Conservation (phyloP, 2,888 invertebrate species). For the Branchinecta sandiegonensis region DNA sequence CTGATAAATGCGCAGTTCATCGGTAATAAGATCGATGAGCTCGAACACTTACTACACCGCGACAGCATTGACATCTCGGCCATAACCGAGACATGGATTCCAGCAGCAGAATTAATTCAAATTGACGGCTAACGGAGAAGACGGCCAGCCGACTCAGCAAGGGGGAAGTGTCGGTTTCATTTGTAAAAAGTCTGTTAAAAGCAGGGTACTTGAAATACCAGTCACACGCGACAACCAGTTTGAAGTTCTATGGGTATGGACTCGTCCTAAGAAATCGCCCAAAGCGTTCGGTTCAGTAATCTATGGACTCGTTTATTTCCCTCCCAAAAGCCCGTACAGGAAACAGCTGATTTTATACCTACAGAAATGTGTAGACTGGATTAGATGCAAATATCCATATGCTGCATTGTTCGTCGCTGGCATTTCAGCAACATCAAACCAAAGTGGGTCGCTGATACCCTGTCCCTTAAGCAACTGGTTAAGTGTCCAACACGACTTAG, state of each 20-base stretch:
- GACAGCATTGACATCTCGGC: conserved; percentile 1
- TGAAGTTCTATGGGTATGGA: background rate
- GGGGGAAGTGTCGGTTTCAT: too few relatives aligned
- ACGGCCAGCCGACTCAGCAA: too few relatives aligned
- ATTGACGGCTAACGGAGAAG: too few relatives aligned
- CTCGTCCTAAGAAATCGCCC: background rate
- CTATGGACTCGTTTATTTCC: background rate
- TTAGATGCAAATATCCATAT: background rate
- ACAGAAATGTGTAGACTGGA: background rate
- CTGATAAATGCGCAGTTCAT: background rate
- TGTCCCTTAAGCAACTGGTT: background rate
- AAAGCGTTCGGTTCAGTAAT: background rate
- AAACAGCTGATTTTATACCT: background rate
- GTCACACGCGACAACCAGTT: background rate
- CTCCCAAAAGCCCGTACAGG: background rate
- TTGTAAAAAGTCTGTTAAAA: too few relatives aligned
- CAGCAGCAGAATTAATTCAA: background rate
- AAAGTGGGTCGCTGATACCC: background rate
- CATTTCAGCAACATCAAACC: background rate
- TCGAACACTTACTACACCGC: background rate
- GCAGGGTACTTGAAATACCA: background rate
- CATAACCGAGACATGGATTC: background rate
- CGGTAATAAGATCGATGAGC: too few relatives aligned
- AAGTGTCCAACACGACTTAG: too few relatives aligned
- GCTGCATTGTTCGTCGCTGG: background rate